These are phyloP conservation scores for Chionoecetes opilio DNA, from an alignment of 1,140 invertebrate species.

Conservation along the genomic window DNA sequence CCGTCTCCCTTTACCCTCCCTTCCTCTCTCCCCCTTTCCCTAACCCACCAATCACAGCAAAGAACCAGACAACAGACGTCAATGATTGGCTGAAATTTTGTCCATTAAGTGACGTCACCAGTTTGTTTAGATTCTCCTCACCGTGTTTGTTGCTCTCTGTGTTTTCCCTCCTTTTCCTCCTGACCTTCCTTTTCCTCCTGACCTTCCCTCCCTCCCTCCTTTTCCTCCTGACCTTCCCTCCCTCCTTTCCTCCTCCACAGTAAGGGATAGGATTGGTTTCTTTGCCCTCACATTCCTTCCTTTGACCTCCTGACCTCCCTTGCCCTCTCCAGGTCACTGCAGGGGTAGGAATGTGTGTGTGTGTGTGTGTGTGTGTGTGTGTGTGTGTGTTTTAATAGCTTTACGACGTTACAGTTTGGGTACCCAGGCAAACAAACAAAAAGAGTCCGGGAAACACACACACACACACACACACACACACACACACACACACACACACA, in stretches of 20 bases:
- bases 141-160: background rate
- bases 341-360: conserved; percentile 35
- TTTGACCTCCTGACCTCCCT: background rate
- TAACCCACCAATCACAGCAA: background rate
- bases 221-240: background rate
- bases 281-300: background rate
- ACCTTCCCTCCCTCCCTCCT: background rate
- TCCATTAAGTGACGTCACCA: background rate
- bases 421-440: background rate
- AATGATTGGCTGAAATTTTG: background rate
- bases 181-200: background rate
- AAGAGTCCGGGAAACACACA: background rate
- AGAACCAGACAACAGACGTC: background rate
- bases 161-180: background rate
- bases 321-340: conserved; percentile 4
- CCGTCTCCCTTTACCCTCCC: too few species aligned
- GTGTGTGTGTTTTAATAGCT: conserved; percentile 30
- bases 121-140: background rate
- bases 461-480: conserved; percentile 19
- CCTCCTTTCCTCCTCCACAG: background rate
- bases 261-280: background rate
- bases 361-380: conserved; percentile 51
- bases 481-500: conserved; percentile 27
- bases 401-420: background rate
- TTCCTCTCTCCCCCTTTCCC: too few species aligned